Evolutionary conservation across 2,113 vertebrate genomes (phyloP).

Genomic region (Pomatostomus ruficeps): DNA sequence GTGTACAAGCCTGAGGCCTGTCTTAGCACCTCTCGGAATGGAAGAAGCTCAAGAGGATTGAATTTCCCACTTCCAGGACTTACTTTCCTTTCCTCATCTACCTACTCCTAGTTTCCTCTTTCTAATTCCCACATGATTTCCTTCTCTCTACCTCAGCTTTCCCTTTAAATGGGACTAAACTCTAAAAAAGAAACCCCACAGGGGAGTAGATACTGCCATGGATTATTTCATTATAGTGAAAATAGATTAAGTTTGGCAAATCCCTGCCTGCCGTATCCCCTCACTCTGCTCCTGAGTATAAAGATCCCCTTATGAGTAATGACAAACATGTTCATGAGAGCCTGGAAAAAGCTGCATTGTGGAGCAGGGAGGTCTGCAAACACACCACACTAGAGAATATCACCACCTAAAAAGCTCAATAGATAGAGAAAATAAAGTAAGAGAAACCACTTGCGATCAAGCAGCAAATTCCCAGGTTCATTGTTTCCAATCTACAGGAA

Average conservation of each 20-base stretch:
- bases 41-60: slow-evolving; percentile 19
- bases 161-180: neutral
- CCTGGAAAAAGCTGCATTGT: neutral
- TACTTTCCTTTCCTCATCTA: slow-evolving; percentile 1
- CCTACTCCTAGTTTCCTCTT: neutral
- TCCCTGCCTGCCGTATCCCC: neutral
- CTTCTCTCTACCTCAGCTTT: neutral
- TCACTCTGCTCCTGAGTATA: neutral
- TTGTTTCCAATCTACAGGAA: slow-evolving; percentile 14
- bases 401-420: neutral
- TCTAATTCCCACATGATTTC: neutral
- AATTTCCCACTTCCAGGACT: slow-evolving; percentile 27
- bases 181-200: neutral
- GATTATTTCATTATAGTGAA: slow-evolving; percentile 1
- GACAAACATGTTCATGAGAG: neutral
- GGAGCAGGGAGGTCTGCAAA: neutral
- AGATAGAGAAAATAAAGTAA: neutral
- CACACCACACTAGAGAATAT: neutral
- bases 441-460: neutral
- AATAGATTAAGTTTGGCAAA: neutral
- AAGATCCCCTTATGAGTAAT: neutral
- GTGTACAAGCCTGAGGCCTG: neutral
- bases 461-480: slow-evolving; percentile 17
- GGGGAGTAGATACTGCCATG: neutral
- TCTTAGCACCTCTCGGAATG: slow-evolving; percentile 43